phyloP scores from a whole-genome alignment of 37 sponge, comb jelly and placozoan species.

The Ianthella basta region DNA sequence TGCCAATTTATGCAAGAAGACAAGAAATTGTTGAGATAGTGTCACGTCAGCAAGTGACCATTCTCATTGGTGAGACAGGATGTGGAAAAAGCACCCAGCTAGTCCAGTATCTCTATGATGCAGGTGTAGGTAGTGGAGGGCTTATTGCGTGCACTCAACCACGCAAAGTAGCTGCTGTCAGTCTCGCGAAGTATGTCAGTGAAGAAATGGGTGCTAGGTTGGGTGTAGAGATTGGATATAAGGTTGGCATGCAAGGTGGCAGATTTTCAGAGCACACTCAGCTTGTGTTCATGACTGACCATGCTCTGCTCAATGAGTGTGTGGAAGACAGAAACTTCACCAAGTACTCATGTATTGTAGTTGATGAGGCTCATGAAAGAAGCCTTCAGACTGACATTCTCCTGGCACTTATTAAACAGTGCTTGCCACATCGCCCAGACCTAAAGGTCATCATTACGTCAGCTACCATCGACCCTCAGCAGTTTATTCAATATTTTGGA shows the following conservation, averaged over 20 bases:
- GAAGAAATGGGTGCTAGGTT: constrained; percentile 46
- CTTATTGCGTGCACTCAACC: constrained; percentile 83
- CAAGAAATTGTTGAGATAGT: background rate
- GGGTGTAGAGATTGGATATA: constrained; percentile 62
- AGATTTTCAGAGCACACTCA: constrained; percentile 34
- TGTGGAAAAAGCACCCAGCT: constrained; percentile 95
- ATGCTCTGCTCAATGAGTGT: constrained; percentile 65
- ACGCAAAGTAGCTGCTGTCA: constrained; percentile 83
- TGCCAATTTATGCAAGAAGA: constrained; percentile 18
- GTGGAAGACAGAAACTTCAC: constrained; percentile 50
- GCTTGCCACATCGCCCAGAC: constrained; percentile 56
- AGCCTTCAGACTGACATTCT: constrained; percentile 83
- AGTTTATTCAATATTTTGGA: constrained; percentile 62
- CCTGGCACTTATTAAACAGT: constrained; percentile 67
- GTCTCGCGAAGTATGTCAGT: constrained; percentile 75
- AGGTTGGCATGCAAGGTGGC: constrained; percentile 40
- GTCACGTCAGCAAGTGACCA: constrained; percentile 35
- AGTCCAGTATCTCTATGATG: constrained; percentile 85
- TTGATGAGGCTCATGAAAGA: constrained; percentile 91
- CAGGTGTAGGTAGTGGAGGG: constrained; percentile 52
- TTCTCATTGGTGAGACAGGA: constrained; percentile 89
- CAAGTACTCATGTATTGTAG: constrained; percentile 66
- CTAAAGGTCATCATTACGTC: constrained; percentile 79
- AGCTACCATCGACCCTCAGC: constrained; percentile 77
- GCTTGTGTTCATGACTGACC: constrained; percentile 73